These are phyloP conservation scores for Odontocolon sp. DNA, from an alignment of 2,888 invertebrate species.

Conservation along the genomic window DNA sequence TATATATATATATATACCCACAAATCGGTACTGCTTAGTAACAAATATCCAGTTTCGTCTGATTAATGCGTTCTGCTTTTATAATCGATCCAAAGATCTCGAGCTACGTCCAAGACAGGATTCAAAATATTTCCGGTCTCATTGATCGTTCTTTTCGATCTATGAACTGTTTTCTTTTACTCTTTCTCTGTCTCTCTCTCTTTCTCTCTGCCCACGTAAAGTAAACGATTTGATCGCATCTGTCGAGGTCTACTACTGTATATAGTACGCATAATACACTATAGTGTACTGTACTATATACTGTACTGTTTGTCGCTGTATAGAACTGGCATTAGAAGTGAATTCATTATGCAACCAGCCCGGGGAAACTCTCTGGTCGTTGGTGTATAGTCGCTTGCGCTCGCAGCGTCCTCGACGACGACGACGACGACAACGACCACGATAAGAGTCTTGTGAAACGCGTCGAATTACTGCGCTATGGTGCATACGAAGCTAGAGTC, in stretches of 20 bases:
- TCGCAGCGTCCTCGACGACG: conserved; percentile 36
- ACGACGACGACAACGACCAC: conserved; percentile 37
- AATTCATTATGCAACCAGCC: conserved; percentile 44
- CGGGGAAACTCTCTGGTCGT: background rate
- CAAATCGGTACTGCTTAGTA: no score
- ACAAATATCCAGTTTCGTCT: no score
- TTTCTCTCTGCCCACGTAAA: background rate
- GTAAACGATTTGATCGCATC: background rate
- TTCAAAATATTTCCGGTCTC: background rate
- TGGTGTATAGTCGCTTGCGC: background rate
- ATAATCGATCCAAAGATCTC: background rate
- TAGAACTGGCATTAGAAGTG: conserved; percentile 32
- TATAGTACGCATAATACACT: background rate
- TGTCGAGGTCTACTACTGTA: background rate
- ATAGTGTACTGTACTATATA: background rate
- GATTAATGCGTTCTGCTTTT: conserved; percentile 56
- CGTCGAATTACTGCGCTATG: conserved; percentile 49
- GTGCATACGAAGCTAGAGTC: conserved; percentile 53
- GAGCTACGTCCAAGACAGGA: background rate
- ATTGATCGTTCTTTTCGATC: background rate
- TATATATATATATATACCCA: conserved; percentile 50
- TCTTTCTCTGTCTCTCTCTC: no score
- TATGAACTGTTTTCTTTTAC: background rate
- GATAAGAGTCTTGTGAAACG: conserved; percentile 64
- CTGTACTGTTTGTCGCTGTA: background rate